These are phyloP conservation scores for Scolopax mira DNA, from an alignment of 2,113 vertebrate species.

Conservation along the genomic window DNA sequence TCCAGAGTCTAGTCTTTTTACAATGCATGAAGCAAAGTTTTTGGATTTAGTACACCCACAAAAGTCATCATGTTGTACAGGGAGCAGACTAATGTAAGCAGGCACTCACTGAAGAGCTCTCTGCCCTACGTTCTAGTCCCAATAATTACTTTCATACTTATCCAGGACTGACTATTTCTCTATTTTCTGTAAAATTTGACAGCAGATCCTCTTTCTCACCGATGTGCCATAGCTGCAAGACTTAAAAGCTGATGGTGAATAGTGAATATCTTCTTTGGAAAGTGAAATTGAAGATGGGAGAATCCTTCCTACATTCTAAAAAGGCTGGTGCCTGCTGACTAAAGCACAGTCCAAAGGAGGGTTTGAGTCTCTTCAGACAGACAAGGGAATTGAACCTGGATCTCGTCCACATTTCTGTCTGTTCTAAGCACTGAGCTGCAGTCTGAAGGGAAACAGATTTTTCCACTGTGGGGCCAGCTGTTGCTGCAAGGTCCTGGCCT, in stretches of 20 bases:
- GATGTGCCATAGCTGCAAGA: not conserved
- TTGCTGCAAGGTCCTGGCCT: not conserved
- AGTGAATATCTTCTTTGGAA: not conserved
- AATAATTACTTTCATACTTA: not conserved
- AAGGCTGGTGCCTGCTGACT: not conserved
- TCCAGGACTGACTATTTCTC: not conserved
- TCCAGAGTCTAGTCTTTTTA: not conserved
- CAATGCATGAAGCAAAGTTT: not conserved
- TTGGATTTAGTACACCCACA: not conserved
- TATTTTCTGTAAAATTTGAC: not conserved
- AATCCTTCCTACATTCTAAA: not conserved
- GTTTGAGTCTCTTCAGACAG: not conserved
- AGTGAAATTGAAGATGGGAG: not conserved
- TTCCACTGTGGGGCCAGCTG: not conserved
- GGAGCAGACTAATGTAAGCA: not conserved
- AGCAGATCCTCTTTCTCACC: not conserved
- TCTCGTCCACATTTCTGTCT: not conserved
- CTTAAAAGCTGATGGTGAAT: not conserved
- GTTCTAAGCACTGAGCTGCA: not conserved
- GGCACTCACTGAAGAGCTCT: not conserved
- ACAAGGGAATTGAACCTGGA: not conserved
- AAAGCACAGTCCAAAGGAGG: not conserved
- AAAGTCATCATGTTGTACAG: not conserved
- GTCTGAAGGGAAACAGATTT: slow-evolving; percentile 17
- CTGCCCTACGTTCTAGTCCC: not conserved